Evolutionary conservation across 2,113 vertebrate species (phyloP), one percentile per base, ranked within the genome.

Genomic region (Emydura subglobosa): DNA sequence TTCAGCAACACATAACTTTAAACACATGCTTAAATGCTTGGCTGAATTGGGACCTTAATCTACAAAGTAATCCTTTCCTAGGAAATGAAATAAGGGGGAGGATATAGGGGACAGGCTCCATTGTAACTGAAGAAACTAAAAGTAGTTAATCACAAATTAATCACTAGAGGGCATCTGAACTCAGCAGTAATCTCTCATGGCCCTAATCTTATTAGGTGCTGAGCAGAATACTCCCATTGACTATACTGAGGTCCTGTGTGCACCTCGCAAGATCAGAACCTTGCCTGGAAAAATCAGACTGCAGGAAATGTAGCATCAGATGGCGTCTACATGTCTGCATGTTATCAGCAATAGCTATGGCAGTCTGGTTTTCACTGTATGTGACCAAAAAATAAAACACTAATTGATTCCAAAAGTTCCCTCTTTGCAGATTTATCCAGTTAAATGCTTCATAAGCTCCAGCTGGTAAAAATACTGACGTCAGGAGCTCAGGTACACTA

Each of bases 321-420:
- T 14, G 78, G 55, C 76, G 13, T 95, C 80, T 57, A 79, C 79
- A 82, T 54, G 93, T 92, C 78, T 80, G 74, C 39, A 93, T 65
- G 59, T 61, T 34, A 61, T 31, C 59, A 61, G 59, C 6, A 61
- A 34, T 16, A 61, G 29, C 14, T 31, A 61, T 61, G 59, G 59
- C 59, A 16, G 13, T 61, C 7, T 61, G 57, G 13, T 61, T 61
- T 31, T 34, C 59, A 61, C 7, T 34, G 59, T 34, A 61, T 34
- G 29, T 31, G 59, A 61, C 31, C 49, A 83, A 76, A 2, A 84
- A 84, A 34, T 50, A 86, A 51, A 72, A 34, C 8, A 78, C 17
- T 87, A 85, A 94, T 90, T 42, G 31, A n/a, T 59, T 81, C 79
- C 12, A 19, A 86, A 90, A 80, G 1, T 21, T 3, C 3, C 4